Percentiles rank a stretch among this genome's conserved stretches.
phyloP scores from a whole-genome alignment of 1,140 invertebrate genomes.

The Sinonovacula constricta region DNA sequence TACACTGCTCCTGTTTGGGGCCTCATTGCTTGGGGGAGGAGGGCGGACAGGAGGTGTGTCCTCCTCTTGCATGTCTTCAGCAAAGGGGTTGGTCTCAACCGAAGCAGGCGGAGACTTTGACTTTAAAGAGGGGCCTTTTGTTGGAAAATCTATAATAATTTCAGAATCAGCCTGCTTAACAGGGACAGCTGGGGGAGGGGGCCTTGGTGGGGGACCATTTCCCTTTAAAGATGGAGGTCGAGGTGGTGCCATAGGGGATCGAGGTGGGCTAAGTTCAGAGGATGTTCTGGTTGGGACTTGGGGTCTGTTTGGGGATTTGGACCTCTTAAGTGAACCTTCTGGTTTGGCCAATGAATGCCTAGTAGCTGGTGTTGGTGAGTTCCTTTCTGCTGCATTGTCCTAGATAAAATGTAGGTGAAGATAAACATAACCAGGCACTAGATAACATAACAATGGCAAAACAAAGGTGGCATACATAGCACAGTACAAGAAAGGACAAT shows the following conservation, averaged over 20 bases:
- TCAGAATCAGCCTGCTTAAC: slow-evolving; percentile 10
- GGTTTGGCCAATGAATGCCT: slow-evolving; percentile 29
- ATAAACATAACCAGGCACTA: too few species aligned
- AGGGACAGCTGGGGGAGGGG: slow-evolving; percentile 33
- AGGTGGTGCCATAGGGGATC: slow-evolving; percentile 30
- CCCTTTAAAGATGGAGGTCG: slow-evolving; percentile 36
- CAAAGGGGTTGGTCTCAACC: not conserved
- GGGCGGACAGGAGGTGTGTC: not conserved
- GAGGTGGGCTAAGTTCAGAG: slow-evolving; percentile 16
- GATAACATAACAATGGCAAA: too few species aligned
- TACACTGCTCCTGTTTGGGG: slow-evolving; percentile 11
- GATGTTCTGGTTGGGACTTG: slow-evolving; percentile 4
- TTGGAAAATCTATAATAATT: slow-evolving; percentile 38
- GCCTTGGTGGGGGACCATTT: slow-evolving; percentile 20
- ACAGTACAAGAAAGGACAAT: too few species aligned
- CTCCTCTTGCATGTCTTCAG: not conserved
- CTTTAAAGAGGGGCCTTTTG: not conserved
- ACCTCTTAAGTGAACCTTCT: slow-evolving; percentile 2
- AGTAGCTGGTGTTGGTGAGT: slow-evolving; percentile 26
- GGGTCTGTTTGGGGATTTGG: slow-evolving; percentile 21
- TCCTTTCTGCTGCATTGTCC: slow-evolving; percentile 42
- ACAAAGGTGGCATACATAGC: too few species aligned
- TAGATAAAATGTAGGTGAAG: slow-evolving; percentile 30
- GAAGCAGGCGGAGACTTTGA: not conserved
- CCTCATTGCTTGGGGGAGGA: not conserved